A percentile compares a stretch with the other conserved stretches of the same genome.
phyloP scores from a whole-genome alignment of 2,888 invertebrate genomes.

The Rhimphoctona megacephalus region DNA sequence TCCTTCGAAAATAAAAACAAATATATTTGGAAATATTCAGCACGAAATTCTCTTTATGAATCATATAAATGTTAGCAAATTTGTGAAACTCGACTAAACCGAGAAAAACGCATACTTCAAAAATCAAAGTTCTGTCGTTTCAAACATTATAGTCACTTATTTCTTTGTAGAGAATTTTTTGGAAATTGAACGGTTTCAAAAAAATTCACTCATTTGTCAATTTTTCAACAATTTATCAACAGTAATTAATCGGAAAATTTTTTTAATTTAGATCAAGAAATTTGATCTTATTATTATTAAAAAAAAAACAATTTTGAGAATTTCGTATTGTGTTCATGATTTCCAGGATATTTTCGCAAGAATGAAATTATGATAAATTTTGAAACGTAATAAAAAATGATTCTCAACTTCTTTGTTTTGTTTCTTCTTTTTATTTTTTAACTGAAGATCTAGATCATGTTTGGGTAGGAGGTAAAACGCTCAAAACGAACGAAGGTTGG shows the following conservation, averaged over 20 bases:
- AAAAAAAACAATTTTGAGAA: too few species aligned
- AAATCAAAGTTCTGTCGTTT: background rate
- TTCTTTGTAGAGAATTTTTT: background rate
- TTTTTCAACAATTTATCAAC: too few species aligned
- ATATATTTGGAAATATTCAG: background rate
- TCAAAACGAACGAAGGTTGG: constrained; percentile 61
- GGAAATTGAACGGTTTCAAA: too few species aligned
- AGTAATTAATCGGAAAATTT: background rate
- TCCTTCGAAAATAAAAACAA: background rate
- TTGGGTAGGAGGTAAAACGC: constrained; percentile 72
- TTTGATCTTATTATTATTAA: too few species aligned
- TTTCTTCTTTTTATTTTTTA: background rate
- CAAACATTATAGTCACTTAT: background rate
- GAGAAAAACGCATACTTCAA: background rate
- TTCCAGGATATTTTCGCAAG: too few species aligned
- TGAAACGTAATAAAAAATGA: background rate
- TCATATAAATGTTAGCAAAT: background rate
- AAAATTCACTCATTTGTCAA: too few species aligned
- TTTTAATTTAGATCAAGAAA: background rate
- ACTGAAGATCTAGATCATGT: constrained; percentile 69
- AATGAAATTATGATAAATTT: too few species aligned
- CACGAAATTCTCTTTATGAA: background rate
- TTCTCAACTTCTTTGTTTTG: background rate
- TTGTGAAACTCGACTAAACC: too few species aligned
- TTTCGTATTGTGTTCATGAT: too few species aligned